phyloP scores from a whole-genome alignment of 2,888 invertebrate genomes.

The Philaethria dido region DNA sequence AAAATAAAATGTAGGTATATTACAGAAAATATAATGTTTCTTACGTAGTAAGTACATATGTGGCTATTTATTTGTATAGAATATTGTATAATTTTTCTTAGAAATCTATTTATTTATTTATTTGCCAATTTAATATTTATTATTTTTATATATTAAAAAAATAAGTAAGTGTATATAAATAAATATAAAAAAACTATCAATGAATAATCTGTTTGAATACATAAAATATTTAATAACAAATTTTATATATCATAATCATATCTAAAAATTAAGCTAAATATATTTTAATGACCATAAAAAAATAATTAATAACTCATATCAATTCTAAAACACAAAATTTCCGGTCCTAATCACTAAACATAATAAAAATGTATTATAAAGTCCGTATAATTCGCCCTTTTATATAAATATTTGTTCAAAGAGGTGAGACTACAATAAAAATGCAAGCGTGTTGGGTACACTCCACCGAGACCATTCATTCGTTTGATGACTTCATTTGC shows the following conservation, averaged over 20 bases:
- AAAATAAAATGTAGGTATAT: no score
- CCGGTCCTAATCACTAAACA: not conserved
- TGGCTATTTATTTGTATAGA: no score
- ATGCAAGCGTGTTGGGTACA: slow-evolving; percentile 74
- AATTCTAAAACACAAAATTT: not conserved
- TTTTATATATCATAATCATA: not conserved
- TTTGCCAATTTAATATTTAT: no score
- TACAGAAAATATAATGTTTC: no score
- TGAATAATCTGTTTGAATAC: not conserved
- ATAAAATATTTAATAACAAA: not conserved
- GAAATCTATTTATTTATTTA: no score
- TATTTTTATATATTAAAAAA: no score
- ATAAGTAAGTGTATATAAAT: no score
- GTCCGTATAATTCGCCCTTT: slow-evolving; percentile 55
- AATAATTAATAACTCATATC: not conserved
- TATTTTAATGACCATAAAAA: not conserved
- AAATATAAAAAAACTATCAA: no score
- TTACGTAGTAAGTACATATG: no score
- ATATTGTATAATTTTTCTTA: no score
- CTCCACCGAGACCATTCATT: slow-evolving; percentile 77
- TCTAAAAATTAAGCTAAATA: not conserved
- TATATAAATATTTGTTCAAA: slow-evolving; percentile 77
- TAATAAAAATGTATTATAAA: slow-evolving; percentile 51
- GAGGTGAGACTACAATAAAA: slow-evolving; percentile 76
- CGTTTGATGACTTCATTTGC: slow-evolving; percentile 83